Evolutionary conservation across 2,113 vertebrate species (phyloP).

Genomic region (Balaeniceps rex): DNA sequence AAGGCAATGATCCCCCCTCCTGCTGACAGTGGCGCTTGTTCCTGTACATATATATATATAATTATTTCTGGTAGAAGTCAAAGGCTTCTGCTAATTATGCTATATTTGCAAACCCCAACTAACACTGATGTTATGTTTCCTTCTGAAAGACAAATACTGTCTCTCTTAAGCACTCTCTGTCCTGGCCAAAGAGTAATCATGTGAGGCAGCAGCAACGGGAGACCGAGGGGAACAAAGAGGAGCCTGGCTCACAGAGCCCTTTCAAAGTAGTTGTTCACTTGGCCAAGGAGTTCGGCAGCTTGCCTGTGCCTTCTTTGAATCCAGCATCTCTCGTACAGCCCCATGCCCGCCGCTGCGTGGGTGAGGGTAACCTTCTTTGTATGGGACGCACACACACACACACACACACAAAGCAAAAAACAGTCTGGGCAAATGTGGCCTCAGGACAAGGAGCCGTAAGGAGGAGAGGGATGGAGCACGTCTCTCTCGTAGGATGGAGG

Average conservation of each 20-base stretch:
- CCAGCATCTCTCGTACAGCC: neutral
- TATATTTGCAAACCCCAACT: neutral
- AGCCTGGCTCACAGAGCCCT: neutral
- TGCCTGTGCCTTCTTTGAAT: neutral
- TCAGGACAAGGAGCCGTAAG: neutral
- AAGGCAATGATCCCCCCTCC: neutral
- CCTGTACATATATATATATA: neutral
- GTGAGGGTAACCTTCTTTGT: neutral
- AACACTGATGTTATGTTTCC: neutral
- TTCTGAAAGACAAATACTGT: neutral
- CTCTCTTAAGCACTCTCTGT: conserved; percentile 21
- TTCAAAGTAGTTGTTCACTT: conserved; percentile 14
- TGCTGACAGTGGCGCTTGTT: neutral
- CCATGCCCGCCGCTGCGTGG: rapidly evolving
- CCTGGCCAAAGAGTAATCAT: conserved; percentile 31
- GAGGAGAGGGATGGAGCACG: neutral
- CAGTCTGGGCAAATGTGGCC: neutral
- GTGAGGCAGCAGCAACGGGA: neutral
- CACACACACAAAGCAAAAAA: neutral
- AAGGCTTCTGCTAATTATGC: neutral
- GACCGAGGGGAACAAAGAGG: neutral
- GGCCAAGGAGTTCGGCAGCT: neutral
- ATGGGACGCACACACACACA: neutral
- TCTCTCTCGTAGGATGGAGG: neutral
- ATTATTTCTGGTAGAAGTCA: neutral